A percentile compares a stretch with the other conserved stretches of the same genome.
Evolutionary conservation across 2,113 vertebrate genomes (phyloP).

Genomic region (Mormyrus lacerda): DNA sequence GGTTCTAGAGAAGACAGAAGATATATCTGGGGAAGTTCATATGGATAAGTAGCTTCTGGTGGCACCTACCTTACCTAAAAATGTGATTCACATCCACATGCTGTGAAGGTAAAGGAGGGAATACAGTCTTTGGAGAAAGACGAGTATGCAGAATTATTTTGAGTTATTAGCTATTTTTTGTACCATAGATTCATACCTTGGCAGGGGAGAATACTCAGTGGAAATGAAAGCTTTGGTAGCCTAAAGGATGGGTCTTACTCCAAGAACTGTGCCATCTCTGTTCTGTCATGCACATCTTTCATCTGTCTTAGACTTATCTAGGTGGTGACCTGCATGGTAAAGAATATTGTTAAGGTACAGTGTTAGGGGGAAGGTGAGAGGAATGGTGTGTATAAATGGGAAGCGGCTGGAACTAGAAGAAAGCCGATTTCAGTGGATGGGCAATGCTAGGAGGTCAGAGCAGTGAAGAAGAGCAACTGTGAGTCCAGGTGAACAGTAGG

Average conservation of each 20-base stretch:
- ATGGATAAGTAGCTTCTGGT: neutral
- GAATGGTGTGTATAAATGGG: neutral
- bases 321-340: neutral
- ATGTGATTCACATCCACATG: neutral
- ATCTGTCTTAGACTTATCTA: neutral
- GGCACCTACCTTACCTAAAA: neutral
- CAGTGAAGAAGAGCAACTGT: neutral
- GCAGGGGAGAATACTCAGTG: neutral
- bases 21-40: neutral
- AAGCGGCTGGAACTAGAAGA: neutral
- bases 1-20: neutral
- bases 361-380: neutral
- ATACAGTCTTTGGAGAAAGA: neutral
- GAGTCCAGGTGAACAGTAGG: neutral
- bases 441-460: neutral
- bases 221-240: neutral
- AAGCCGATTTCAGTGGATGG: neutral
- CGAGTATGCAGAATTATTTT: neutral
- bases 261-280: neutral
- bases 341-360: neutral
- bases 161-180: neutral
- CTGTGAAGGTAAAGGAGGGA: neutral
- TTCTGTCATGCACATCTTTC: neutral
- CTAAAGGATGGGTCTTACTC: neutral
- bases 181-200: neutral